A percentile compares a stretch with the other conserved stretches of the same genome.
These are phyloP conservation scores for Crematogaster levior DNA, from an alignment of 2,888 invertebrate species.

Conservation along the genomic window DNA sequence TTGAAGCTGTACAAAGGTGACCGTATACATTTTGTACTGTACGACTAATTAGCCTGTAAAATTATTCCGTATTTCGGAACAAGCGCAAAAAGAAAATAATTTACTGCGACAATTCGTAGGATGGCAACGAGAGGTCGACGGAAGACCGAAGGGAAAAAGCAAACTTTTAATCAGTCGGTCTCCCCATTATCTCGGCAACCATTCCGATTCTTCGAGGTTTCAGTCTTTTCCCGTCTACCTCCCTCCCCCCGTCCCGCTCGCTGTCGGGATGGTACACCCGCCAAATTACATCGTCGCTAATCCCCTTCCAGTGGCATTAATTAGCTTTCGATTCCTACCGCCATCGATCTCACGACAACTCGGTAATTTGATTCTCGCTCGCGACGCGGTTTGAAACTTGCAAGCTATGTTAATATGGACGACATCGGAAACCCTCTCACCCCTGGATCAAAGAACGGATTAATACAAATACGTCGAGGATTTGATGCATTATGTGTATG, in stretches of 20 bases:
- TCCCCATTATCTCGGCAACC: conserved; percentile 71
- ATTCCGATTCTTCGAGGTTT: conserved; percentile 68
- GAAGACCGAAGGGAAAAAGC: conserved; percentile 61
- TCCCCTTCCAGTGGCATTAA: conserved; percentile 77
- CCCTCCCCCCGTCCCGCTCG: neutral
- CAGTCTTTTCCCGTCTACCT: neutral
- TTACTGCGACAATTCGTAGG: conserved; percentile 22
- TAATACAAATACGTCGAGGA: conserved; percentile 3
- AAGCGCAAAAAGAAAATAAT: conserved; percentile 32
- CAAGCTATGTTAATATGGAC: conserved; percentile 26
- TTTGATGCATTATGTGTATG: neutral
- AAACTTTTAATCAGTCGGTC: conserved; percentile 74
- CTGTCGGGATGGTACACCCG: conserved; percentile 58
- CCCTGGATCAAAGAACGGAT: conserved; percentile 28
- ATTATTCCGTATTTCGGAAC: conserved; percentile 16
- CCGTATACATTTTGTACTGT: neutral
- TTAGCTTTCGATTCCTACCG: conserved; percentile 79
- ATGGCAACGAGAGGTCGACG: conserved; percentile 29
- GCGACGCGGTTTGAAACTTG: conserved; percentile 33
- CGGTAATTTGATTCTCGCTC: conserved; percentile 48
- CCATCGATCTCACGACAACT: conserved; percentile 74
- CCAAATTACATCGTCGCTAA: conserved; percentile 74
- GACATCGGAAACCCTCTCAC: conserved; percentile 4
- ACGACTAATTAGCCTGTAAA: neutral
- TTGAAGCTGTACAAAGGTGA: neutral